These are phyloP conservation scores for Oligia latruncula DNA, from an alignment of 2,888 invertebrate genomes.

Conservation along the genomic window DNA sequence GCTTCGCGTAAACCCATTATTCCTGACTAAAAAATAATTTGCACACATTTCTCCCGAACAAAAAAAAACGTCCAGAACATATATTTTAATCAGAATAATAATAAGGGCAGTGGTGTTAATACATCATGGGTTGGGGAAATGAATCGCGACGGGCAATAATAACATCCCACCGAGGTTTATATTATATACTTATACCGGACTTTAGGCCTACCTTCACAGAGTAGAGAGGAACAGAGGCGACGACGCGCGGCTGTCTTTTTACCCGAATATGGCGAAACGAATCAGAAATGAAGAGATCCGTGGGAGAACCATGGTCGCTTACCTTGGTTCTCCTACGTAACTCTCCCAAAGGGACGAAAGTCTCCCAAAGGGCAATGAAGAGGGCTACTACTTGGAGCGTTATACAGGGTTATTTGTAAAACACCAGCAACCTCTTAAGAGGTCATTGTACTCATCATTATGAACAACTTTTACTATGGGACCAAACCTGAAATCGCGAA, in stretches of 20 bases:
- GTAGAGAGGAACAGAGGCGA: conserved; percentile 40
- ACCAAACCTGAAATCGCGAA: too few species aligned
- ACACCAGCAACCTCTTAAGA: too few species aligned
- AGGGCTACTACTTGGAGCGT: too few species aligned
- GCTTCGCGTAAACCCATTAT: conserved; percentile 4
- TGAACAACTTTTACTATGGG: too few species aligned
- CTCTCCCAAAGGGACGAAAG: too few species aligned
- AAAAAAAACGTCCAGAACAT: conserved; percentile 38
- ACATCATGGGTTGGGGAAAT: conserved; percentile 62
- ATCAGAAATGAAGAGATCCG: too few species aligned
- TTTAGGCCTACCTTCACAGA: conserved; percentile 58
- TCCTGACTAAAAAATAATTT: conserved; percentile 28
- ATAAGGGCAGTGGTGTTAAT: conserved; percentile 60
- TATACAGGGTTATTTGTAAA: too few species aligned
- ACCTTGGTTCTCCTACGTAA: too few species aligned
- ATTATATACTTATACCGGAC: conserved; percentile 66
- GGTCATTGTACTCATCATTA: too few species aligned
- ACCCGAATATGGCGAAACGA: too few species aligned
- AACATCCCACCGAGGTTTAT: conserved; percentile 67
- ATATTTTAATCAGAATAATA: conserved; percentile 55
- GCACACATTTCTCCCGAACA: background rate
- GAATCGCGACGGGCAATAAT: conserved; percentile 68
- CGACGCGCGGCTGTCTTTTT: background rate
- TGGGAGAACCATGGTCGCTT: too few species aligned
- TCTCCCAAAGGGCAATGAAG: too few species aligned